These are phyloP conservation scores for Porphyrio hochstetteri DNA, from an alignment of 2,113 vertebrate genomes.

Conservation along the genomic window DNA sequence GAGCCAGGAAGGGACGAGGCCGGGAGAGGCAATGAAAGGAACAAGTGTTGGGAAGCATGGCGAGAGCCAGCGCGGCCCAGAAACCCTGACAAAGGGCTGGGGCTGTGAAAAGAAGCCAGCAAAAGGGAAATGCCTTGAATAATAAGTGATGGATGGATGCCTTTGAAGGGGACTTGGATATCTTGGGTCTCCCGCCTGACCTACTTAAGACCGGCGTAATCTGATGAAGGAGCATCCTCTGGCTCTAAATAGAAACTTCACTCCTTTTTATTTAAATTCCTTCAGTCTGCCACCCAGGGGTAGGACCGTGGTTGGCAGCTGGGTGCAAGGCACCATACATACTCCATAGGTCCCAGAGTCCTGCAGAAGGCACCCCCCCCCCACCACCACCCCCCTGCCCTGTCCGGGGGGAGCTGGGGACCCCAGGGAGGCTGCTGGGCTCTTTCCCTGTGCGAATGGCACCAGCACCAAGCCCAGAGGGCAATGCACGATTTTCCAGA, in stretches of 20 bases:
- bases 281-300: not conserved
- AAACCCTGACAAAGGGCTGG: not conserved
- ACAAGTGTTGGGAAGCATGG: not conserved
- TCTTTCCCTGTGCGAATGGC: not conserved
- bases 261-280: not conserved
- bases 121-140: constrained; percentile 59
- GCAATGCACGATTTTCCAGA: fast-evolving
- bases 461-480: not conserved
- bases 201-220: constrained; percentile 56
- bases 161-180: constrained; percentile 58
- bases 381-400: no score
- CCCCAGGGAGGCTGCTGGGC: not conserved
- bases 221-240: constrained; percentile 50
- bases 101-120: not conserved
- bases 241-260: constrained; percentile 16
- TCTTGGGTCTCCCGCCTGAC: constrained; percentile 59
- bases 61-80: not conserved
- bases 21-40: not conserved
- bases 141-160: constrained; percentile 53
- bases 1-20: not conserved
- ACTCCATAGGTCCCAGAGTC: not conserved
- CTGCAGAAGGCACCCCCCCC: not conserved
- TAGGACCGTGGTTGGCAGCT: not conserved
- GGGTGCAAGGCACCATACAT: not conserved
- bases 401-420: fast-evolving